Evolutionary conservation across 1,140 invertebrate species (phyloP), one percentile per base, ranked within the genome.

Genomic region (Magallana ariakensis): DNA sequence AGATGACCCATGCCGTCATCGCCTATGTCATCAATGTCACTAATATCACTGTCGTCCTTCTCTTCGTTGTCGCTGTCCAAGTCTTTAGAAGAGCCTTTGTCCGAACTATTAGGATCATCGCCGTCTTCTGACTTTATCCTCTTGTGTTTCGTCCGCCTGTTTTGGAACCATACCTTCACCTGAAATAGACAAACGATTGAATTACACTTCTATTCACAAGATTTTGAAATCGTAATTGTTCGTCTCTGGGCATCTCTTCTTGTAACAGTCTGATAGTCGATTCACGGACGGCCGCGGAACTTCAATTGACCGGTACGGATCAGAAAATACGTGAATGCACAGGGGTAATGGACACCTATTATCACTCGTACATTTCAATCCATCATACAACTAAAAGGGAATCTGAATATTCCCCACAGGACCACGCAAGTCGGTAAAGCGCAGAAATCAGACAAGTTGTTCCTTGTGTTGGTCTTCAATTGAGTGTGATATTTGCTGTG

Each of bases 131-230:
- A 97, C 94, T 99, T 98, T 96, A 98, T 97, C 84, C 98, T 95
- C 96, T 99, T 99, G 95, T 99, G 98, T 94, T 99, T 99, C 91
- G 99, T 99, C 94, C 98, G 95, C 90, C 98, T 96, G 94, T 99
- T 99, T 96, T 99, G 98, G 94, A 99, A 99, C 98, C 98, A 99
- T 9, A 99, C 98, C 96, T 99, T 99, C 22, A 99, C 98, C 98
- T 99, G 96, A 33, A 96, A 82, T 26, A 26, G 13, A 9, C 5
- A 46, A 75, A 75, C 9, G 19, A 75, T 26, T 13, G 2, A 33
- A 33, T 9, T 75, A 33, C 11, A 9, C 13, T 75, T 75, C 19
- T 9, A 22, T 33, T 70, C 0, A 19, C 19, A 10, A 19, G 26
- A 11, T 70, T 26, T 75, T 75, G n/a, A 60, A 60, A 60, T 13